These are phyloP conservation scores for Muraenolepis orangiensis DNA, from an alignment of 2,797 vertebrate genomes.

Conservation along the genomic window DNA sequence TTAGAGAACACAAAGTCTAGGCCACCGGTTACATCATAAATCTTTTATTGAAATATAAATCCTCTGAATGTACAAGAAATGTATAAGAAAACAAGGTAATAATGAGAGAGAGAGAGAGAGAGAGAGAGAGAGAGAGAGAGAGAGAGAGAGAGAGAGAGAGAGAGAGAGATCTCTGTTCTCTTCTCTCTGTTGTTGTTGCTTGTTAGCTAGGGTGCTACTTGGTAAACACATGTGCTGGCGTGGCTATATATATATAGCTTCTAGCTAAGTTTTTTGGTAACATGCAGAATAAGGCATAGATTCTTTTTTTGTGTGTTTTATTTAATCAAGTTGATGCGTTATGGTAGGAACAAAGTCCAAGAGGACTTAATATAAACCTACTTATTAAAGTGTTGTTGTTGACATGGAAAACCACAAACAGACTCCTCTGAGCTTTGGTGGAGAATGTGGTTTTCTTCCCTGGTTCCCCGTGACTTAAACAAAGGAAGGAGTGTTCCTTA, in stretches of 20 bases:
- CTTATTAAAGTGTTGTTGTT: background rate
- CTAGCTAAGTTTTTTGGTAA: constrained; percentile 39
- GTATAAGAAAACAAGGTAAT: constrained; percentile 68
- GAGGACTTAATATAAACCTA: no score
- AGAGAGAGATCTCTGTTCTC: no score
- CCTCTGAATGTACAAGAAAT: constrained; percentile 93
- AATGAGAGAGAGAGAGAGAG: no score
- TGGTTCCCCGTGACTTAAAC: background rate
- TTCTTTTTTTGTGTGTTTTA: background rate
- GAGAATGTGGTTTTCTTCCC: background rate
- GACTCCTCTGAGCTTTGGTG: background rate
- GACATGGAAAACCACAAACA: background rate
- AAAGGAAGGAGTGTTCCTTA: background rate
- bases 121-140: no score
- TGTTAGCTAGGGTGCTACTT: background rate
- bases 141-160: no score
- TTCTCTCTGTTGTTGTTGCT: background rate
- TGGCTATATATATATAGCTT: background rate
- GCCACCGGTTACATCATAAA: constrained; percentile 73
- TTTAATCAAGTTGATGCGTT: background rate
- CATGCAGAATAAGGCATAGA: constrained; percentile 26
- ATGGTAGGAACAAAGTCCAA: background rate
- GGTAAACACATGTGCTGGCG: background rate
- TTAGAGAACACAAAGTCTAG: background rate
- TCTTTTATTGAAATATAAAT: constrained; percentile 99